phyloP scores from a whole-genome alignment of 92 coral and sea anemone species.

The Desmophyllum pertusum region DNA sequence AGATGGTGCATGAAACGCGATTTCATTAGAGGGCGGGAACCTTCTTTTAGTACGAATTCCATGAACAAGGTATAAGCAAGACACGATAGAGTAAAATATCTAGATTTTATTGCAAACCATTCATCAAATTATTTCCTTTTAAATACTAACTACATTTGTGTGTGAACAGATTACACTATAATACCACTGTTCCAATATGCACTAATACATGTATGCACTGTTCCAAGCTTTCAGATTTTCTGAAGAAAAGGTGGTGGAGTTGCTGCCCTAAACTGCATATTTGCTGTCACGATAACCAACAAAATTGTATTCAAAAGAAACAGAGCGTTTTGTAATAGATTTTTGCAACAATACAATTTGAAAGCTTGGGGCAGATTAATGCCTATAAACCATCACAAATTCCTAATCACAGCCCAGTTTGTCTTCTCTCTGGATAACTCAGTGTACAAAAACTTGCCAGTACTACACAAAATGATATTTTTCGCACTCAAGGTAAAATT shows the following conservation, averaged over 20 bases:
- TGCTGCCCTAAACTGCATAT: background rate
- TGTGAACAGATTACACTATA: background rate
- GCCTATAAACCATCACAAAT: background rate
- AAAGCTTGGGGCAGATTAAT: background rate
- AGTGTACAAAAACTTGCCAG: background rate
- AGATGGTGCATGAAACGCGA: no score
- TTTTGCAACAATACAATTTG: background rate
- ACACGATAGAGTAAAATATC: background rate
- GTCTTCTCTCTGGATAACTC: background rate
- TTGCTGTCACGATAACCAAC: background rate
- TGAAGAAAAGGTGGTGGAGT: background rate
- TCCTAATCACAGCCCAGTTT: background rate
- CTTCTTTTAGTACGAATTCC: background rate
- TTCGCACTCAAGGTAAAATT: background rate
- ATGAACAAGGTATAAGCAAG: background rate
- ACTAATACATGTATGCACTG: background rate
- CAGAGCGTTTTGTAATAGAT: background rate
- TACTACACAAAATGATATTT: background rate
- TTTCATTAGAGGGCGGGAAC: no score
- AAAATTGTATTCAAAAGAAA: background rate
- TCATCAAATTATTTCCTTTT: background rate
- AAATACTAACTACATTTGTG: background rate
- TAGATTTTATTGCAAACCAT: conserved; percentile 5
- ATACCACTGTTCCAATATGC: background rate
- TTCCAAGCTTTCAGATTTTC: background rate